phyloP scores from a whole-genome alignment of 1,140 invertebrate species.

The Odontomachus brunneus region DNA sequence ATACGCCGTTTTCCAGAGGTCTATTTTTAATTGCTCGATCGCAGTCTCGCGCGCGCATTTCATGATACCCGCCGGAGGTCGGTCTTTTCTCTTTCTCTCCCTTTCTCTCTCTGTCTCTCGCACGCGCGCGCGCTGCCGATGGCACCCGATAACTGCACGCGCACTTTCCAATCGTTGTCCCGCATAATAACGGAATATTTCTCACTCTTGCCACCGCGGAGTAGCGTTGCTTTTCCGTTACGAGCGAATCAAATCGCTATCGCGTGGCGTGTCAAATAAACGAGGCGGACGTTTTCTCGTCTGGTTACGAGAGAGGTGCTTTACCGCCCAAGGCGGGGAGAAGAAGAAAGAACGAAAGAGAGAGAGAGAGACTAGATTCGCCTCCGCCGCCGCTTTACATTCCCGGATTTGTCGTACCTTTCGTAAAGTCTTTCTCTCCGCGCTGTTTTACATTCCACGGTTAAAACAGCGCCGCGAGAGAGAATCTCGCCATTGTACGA shows the following conservation, averaged over 20 bases:
- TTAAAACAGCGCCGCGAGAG: slow-evolving; percentile 40
- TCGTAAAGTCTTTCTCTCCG: slow-evolving; percentile 17
- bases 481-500: slow-evolving; percentile 42
- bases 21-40: slow-evolving; percentile 42
- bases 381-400: slow-evolving; percentile 44
- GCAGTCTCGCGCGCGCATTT: too few species aligned
- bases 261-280: slow-evolving; percentile 44
- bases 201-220: slow-evolving; percentile 40
- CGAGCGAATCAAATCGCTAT: slow-evolving; percentile 48
- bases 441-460: slow-evolving; percentile 57
- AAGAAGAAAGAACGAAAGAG: too few species aligned
- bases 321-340: slow-evolving; percentile 33
- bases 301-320: slow-evolving; percentile 32
- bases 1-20: slow-evolving; percentile 47
- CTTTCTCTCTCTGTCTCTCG: too few species aligned
- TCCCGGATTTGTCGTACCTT: slow-evolving; percentile 53
- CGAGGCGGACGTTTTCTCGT: slow-evolving; percentile 47
- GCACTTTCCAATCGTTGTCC: too few species aligned
- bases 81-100: too few species aligned
- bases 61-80: too few species aligned
- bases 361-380: slow-evolving; percentile 1
- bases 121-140: too few species aligned
- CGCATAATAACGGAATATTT: neutral
- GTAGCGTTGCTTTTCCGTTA: slow-evolving; percentile 32
- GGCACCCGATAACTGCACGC: too few species aligned